phyloP scores from a whole-genome alignment of 1,140 invertebrate genomes.

The Scaptomyza graminum region DNA sequence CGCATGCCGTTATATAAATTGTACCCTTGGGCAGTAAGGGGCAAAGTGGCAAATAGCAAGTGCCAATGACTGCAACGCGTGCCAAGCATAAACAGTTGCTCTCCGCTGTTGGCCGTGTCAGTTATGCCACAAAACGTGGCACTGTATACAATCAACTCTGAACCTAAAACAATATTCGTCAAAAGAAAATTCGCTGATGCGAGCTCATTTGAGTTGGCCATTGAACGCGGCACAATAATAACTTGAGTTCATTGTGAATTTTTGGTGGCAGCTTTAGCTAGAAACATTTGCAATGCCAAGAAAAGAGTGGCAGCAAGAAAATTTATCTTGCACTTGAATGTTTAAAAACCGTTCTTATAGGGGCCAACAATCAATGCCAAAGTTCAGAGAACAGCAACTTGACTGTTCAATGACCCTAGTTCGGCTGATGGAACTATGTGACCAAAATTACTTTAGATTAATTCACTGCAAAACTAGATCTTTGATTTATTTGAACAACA shows the following conservation, averaged over 20 bases:
- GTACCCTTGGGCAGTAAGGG: slow-evolving; percentile 48
- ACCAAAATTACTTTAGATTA: background rate
- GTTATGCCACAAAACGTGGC: slow-evolving; percentile 61
- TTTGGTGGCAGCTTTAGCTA: slow-evolving; percentile 6
- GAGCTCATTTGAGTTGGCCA: slow-evolving; percentile 65
- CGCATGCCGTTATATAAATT: slow-evolving; percentile 63
- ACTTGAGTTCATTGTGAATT: slow-evolving; percentile 49
- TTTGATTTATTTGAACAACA: too few species aligned
- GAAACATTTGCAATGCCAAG: slow-evolving; percentile 17
- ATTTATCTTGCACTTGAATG: slow-evolving; percentile 14
- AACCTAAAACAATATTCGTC: slow-evolving; percentile 40
- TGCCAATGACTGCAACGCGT: slow-evolving; percentile 64
- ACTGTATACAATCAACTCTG: slow-evolving; percentile 79
- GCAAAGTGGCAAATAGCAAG: slow-evolving; percentile 8
- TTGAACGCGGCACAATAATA: slow-evolving; percentile 66
- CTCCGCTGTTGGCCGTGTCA: slow-evolving; percentile 62
- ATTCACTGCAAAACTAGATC: too few species aligned
- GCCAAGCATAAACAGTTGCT: slow-evolving; percentile 61
- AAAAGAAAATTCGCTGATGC: slow-evolving; percentile 45
- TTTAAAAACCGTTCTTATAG: background rate
- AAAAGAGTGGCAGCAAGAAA: slow-evolving; percentile 13
- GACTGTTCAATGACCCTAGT: background rate
- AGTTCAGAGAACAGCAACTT: slow-evolving; percentile 37
- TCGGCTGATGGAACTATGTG: background rate
- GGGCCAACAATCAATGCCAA: slow-evolving; percentile 40